Base-by-base conservation (phyloP, 2,888 invertebrate genomes). In the Cerastis rubricosa region DNA sequence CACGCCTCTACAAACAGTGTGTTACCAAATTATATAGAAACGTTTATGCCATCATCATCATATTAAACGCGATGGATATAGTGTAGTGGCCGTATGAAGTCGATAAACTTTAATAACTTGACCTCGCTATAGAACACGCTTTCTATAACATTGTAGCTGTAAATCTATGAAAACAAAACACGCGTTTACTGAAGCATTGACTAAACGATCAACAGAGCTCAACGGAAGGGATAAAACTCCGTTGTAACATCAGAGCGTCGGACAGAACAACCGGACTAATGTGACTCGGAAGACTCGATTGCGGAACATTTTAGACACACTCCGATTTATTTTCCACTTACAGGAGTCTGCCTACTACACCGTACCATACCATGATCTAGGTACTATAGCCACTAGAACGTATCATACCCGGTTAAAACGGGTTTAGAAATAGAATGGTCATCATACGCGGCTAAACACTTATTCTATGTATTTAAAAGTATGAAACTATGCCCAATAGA, bases 81-180 rank as follows among this genome's bases (percentile, higher is more conserved):
- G 35, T 59, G 64, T 69, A 29, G 65, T 72, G 54, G 81, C 59
- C 59, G 72, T 65, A 67, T 57, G 66, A 25, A 69, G 82, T 78
- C 85, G 79, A 84, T 82, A 85, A 82, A 85, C 65, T 76, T 83
- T 85, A 84, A 83, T 74, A 84, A 82, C 71, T 82, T 74, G 72
- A 79, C 83, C 83, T 82, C 74, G 65, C 82, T 78, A 66, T 63
- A 67, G 61, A 74, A 72, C 74, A 85, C 67, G 74, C 67, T 73
- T 71, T 61, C 71, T 73, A 68, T 72, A 76, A 83, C 80, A 74
- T 76, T 78, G 83, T 80, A 66, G 71, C 66, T 74, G 35, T 79
- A 74, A 82, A 77, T 82, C 77, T 85, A 74, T 69, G 69, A 75
- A 80, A 85, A 82, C 77, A 85, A 74, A 79, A 80, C 71, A 74